Evolutionary conservation across 1,140 invertebrate species (phyloP).

Genomic region (Brachionus rotundiformis): DNA sequence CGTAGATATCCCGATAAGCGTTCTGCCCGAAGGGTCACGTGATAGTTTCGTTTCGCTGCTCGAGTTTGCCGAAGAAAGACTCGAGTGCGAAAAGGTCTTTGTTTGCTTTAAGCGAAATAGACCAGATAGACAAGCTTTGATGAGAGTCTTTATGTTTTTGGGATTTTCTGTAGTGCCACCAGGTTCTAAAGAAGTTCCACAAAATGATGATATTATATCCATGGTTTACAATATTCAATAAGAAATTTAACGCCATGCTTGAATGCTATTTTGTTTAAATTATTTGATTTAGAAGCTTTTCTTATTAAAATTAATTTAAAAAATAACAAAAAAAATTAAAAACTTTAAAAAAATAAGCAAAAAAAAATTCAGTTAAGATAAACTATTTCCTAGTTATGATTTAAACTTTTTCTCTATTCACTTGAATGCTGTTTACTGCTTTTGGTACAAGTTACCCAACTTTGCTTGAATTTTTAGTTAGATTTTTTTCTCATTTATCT

Average conservation of each 20-base stretch:
- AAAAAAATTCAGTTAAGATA: conserved; percentile 11
- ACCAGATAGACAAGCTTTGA: conserved; percentile 76
- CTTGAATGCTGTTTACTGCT: conserved; percentile 39
- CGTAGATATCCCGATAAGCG: conserved; percentile 79
- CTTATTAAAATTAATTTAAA: not conserved
- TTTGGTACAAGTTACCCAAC: not conserved
- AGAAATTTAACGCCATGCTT: conserved; percentile 46
- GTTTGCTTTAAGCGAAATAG: conserved; percentile 81
- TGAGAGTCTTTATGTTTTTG: conserved; percentile 93
- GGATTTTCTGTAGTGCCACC: conserved; percentile 83
- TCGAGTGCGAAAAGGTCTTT: conserved; percentile 78
- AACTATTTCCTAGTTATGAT: not conserved
- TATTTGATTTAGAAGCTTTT: conserved; percentile 22
- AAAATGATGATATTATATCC: conserved; percentile 59
- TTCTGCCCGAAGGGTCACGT: conserved; percentile 83
- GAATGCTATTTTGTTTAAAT: conserved; percentile 37
- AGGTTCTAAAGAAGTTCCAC: conserved; percentile 73
- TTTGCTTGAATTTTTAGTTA: conserved; percentile 14
- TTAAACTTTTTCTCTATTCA: conserved; percentile 43
- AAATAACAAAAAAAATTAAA: conserved; percentile 27
- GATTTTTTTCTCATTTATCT: conserved; percentile 8
- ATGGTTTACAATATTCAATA: conserved; percentile 61
- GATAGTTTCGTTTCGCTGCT: conserved; percentile 83
- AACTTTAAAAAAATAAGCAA: not conserved
- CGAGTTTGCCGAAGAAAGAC: conserved; percentile 90